phyloP scores from a whole-genome alignment of 2,797 vertebrate genomes.

The Morus bassanus region DNA sequence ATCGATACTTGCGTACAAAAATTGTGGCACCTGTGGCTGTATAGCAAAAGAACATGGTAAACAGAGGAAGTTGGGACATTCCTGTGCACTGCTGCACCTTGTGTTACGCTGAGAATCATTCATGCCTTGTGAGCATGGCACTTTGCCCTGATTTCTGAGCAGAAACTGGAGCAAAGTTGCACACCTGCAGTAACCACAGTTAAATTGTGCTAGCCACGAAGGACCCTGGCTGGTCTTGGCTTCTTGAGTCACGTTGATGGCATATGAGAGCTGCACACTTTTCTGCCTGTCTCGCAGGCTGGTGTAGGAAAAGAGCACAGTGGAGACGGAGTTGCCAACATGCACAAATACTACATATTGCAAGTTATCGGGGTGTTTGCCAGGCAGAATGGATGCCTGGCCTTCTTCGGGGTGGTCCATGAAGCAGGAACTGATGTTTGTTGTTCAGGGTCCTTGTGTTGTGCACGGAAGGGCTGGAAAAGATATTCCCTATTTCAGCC shows the following conservation, averaged over 20 bases:
- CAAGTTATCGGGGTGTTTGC: neutral
- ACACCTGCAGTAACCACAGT: neutral
- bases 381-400: neutral
- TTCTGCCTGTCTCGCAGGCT: neutral
- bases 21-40: neutral
- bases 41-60: neutral
- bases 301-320: neutral
- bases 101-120: neutral
- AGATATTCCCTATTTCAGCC: neutral
- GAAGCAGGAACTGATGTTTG: neutral
- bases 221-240: neutral
- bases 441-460: neutral
- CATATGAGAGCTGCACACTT: neutral
- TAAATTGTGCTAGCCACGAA: neutral
- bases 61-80: neutral
- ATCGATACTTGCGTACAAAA: neutral
- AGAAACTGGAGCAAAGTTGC: neutral
- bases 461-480: neutral
- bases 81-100: neutral
- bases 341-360: neutral
- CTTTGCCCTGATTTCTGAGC: neutral
- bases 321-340: neutral
- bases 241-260: accelerated
- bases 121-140: neutral
- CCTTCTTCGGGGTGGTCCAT: neutral